Percentiles rank a stretch among this genome's conserved stretches.
These are phyloP conservation scores for Atractosteus spatula DNA, from an alignment of 2,113 vertebrate species.

Conservation along the genomic window DNA sequence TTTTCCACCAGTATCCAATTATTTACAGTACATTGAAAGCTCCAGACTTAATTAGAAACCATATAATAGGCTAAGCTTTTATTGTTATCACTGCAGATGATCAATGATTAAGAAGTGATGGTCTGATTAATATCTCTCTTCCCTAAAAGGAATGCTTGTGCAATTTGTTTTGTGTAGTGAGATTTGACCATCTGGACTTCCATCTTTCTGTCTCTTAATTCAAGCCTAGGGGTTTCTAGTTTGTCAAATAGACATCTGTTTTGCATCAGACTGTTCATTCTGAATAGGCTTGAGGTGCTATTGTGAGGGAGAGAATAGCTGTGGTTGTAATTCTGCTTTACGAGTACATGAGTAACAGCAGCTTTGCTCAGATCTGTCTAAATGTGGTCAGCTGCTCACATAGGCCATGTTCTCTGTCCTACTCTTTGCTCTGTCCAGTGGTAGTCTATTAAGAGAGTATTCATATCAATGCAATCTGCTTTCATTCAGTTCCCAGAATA, in stretches of 20 bases:
- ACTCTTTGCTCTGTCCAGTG: neutral
- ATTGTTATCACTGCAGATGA: too few relatives aligned
- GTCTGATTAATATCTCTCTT: neutral
- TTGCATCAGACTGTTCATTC: neutral
- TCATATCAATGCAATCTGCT: neutral
- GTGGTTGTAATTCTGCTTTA: neutral
- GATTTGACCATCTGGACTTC: neutral
- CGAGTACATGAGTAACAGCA: neutral
- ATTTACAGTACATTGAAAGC: too few relatives aligned
- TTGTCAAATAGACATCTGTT: neutral
- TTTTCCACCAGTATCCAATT: too few relatives aligned
- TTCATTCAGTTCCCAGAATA: too few relatives aligned
- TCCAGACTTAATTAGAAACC: too few relatives aligned
- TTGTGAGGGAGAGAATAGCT: neutral
- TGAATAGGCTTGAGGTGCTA: neutral
- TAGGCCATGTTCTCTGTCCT: neutral
- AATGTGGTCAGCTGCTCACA: neutral
- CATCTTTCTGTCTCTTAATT: neutral
- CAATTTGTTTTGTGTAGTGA: neutral
- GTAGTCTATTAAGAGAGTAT: neutral
- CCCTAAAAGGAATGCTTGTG: neutral
- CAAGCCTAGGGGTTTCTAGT: neutral
- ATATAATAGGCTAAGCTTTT: too few relatives aligned
- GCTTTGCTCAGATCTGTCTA: neutral
- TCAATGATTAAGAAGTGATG: neutral